A percentile compares a stretch with the other conserved stretches of the same genome.
Conservation (phyloP, 2,888 invertebrate genomes). For the Hirtodrosophila histrioides region DNA sequence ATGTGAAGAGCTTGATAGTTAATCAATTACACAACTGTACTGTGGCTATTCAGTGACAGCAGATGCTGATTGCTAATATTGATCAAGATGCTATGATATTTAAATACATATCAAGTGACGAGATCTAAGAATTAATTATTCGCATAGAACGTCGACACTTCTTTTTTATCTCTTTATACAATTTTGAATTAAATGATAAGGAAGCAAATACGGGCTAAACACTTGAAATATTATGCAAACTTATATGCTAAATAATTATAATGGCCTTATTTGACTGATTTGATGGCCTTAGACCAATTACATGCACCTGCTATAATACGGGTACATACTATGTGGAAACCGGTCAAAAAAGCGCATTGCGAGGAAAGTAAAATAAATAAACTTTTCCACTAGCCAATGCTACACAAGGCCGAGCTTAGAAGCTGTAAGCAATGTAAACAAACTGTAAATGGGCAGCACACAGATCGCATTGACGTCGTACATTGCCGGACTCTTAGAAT, state of each 20-base stretch:
- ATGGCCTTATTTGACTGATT: constrained; percentile 4
- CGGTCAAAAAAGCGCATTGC: constrained; percentile 13
- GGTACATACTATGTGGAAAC: background rate
- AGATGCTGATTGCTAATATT: too few species aligned
- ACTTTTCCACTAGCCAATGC: constrained; percentile 17
- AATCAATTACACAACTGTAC: too few species aligned
- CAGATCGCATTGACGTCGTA: constrained; percentile 4
- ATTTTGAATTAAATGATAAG: constrained; percentile 8
- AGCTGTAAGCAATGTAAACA: constrained; percentile 18
- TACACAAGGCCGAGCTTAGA: constrained; percentile 18
- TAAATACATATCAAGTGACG: too few species aligned
- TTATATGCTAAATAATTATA: background rate
- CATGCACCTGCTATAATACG: background rate
- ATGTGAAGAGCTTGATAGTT: too few species aligned
- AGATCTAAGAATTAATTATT: too few species aligned
- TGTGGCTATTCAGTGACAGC: too few species aligned
- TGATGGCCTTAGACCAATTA: constrained; percentile 27
- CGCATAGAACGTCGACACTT: background rate
- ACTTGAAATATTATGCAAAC: background rate
- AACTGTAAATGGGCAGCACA: constrained; percentile 12
- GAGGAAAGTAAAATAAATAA: constrained; percentile 19
- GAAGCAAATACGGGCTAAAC: constrained; percentile 11
- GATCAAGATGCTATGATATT: too few species aligned
- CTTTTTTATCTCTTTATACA: constrained; percentile 2
- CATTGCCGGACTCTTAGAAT: background rate